Percentiles rank a stretch among this genome's conserved stretches.
Conservation (phyloP, 2,113 vertebrate species). For the Pygoscelis antarcticus region DNA sequence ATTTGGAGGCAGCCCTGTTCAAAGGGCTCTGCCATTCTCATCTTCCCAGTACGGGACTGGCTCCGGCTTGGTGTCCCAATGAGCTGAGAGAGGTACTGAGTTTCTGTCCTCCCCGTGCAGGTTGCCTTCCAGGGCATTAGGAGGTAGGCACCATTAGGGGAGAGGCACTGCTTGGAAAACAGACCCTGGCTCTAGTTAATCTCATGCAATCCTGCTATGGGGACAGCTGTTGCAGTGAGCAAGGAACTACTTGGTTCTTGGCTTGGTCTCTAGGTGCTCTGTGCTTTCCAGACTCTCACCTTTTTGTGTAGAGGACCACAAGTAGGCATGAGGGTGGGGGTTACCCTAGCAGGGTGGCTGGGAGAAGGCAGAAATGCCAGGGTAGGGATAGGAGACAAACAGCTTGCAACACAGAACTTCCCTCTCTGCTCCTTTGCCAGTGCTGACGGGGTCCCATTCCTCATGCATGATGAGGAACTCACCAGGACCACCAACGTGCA, state of each 20-base stretch:
- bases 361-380: background rate
- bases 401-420: background rate
- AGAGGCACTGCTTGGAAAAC: background rate
- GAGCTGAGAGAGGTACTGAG: background rate
- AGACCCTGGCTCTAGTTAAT: background rate
- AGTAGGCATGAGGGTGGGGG: background rate
- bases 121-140: background rate
- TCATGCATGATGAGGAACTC: conserved; percentile 90
- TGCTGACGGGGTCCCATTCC: conserved; percentile 82
- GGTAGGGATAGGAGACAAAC: background rate
- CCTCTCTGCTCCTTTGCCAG: conserved; percentile 48
- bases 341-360: background rate
- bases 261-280: background rate
- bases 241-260: background rate
- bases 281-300: background rate
- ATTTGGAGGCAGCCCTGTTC: background rate
- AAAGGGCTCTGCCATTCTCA: background rate
- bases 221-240: background rate
- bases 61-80: background rate
- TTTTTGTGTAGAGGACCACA: background rate
- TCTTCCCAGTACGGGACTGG: background rate
- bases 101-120: background rate
- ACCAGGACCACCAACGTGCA: conserved; percentile 85
- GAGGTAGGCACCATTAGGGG: background rate
- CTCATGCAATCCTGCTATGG: background rate